Conservation (phyloP, 23 tunicate species). For the Corella eumyota region DNA sequence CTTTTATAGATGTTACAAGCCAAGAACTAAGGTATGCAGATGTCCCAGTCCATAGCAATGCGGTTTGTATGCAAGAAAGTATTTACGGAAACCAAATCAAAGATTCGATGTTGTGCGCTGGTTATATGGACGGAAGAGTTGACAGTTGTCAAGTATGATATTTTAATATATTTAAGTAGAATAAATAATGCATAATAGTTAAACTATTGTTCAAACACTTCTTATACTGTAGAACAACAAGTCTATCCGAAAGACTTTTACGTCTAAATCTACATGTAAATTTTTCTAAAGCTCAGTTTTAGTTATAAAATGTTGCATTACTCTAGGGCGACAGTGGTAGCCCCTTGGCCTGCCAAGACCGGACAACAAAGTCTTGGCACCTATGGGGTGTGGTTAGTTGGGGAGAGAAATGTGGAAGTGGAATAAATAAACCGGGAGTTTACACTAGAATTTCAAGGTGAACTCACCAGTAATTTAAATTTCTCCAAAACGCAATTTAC, state of each 20-base stretch:
- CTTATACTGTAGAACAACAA: too few relatives aligned
- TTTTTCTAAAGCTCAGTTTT: not conserved
- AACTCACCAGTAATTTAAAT: not conserved
- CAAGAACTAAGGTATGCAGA: slow-evolving; percentile 1
- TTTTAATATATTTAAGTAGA: too few relatives aligned
- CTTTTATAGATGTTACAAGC: not conserved
- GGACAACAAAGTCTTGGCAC: slow-evolving; percentile 1
- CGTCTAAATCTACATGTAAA: too few relatives aligned
- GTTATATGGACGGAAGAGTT: slow-evolving; percentile 1
- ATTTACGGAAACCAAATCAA: slow-evolving; percentile 3
- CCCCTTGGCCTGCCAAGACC: slow-evolving; percentile 4
- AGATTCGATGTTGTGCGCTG: slow-evolving; percentile 13
- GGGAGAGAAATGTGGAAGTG: slow-evolving; percentile 18
- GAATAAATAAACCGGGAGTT: slow-evolving; percentile 3
- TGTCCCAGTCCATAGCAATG: not conserved
- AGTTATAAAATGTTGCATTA: too few relatives aligned
- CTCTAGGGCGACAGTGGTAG: slow-evolving; percentile 4
- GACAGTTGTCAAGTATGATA: slow-evolving; percentile 16
- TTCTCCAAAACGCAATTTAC: too few relatives aligned
- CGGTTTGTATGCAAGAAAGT: not conserved
- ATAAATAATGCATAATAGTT: too few relatives aligned
- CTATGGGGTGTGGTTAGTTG: slow-evolving; percentile 19
- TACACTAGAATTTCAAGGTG: slow-evolving; percentile 14
- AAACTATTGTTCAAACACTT: too few relatives aligned
- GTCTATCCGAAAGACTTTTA: too few relatives aligned